Conservation (phyloP, 2,797 vertebrate species). For the Vultur gryphus region DNA sequence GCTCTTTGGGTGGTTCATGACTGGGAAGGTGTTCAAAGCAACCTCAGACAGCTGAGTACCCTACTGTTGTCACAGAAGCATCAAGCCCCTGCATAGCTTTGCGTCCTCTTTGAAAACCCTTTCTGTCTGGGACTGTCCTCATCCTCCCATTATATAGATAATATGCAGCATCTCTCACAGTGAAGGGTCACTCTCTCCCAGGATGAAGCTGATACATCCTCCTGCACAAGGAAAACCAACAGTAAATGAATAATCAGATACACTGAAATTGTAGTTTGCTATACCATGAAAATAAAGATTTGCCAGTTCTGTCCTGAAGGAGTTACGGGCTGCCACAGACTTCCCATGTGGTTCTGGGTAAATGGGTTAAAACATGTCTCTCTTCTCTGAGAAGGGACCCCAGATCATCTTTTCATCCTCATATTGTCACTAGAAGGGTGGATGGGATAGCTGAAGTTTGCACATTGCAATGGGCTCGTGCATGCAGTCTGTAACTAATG, state of each 20-base stretch:
- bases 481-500: not conserved
- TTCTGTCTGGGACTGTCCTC: not conserved
- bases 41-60: not conserved
- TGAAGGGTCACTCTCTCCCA: not conserved
- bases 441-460: not conserved
- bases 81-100: not conserved
- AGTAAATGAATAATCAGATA: not conserved
- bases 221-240: not conserved
- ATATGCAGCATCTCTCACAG: not conserved
- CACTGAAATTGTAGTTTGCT: not conserved
- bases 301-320: not conserved
- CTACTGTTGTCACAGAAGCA: not conserved
- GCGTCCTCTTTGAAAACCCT: not conserved
- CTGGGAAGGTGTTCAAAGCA: not conserved
- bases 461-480: not conserved
- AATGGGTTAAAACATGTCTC: not conserved
- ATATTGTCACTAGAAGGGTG: not conserved
- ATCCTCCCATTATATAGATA: not conserved
- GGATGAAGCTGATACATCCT: not conserved
- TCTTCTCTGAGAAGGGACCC: not conserved
- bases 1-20: not conserved
- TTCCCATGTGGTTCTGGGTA: not conserved
- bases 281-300: not conserved
- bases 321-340: not conserved
- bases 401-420: not conserved